Evolutionary conservation across 2,797 vertebrate species (phyloP).

Genomic region (Phoeniculus purpureus): DNA sequence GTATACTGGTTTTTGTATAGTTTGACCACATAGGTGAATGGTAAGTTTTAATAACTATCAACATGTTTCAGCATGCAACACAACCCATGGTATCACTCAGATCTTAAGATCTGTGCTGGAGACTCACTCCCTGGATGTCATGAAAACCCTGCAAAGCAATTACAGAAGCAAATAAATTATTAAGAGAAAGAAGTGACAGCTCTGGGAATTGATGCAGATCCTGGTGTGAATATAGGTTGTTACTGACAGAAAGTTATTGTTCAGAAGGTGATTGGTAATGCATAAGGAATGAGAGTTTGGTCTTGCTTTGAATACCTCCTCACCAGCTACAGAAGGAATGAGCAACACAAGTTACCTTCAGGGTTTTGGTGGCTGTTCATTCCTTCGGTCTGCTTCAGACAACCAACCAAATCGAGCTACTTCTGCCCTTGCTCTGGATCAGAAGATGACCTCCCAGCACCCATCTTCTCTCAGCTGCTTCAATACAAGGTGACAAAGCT

Average conservation of each 20-base stretch:
- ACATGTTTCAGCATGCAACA: background rate
- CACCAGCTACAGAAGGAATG: background rate
- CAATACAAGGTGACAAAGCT: accelerated
- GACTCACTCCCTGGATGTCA: background rate
- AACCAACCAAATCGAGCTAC: background rate
- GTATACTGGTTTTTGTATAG: background rate
- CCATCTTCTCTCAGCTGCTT: background rate
- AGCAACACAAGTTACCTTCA: background rate
- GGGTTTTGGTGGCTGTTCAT: background rate
- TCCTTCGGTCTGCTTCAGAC: background rate
- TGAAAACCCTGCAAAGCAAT: conserved; percentile 5
- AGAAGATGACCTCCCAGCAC: background rate
- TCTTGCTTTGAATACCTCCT: background rate
- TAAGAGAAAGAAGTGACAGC: conserved; percentile 41
- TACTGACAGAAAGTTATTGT: conserved; percentile 13
- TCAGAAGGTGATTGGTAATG: background rate
- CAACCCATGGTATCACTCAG: background rate
- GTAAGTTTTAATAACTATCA: background rate
- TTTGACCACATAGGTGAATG: background rate
- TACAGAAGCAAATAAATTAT: conserved; percentile 59
- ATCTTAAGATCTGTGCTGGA: background rate
- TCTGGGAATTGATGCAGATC: conserved; percentile 23
- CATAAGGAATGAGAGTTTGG: background rate
- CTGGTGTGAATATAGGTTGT: background rate
- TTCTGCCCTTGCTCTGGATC: background rate